These are phyloP conservation scores for Tapera naevia DNA, from an alignment of 2,797 vertebrate species.

Conservation along the genomic window DNA sequence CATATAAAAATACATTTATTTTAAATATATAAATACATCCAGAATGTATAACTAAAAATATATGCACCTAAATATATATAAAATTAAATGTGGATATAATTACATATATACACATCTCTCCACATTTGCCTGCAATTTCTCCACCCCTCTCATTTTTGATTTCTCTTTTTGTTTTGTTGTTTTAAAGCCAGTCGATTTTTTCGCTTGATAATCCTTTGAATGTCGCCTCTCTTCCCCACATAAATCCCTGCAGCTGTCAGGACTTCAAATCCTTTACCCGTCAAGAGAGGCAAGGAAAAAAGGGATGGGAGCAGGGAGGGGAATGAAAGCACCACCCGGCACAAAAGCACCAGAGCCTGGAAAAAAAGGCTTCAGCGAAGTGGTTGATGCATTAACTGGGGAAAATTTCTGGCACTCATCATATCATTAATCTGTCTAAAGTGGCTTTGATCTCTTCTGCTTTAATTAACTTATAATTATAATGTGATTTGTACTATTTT, in stretches of 20 bases:
- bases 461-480: conserved; percentile 81
- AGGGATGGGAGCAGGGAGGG: neutral
- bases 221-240: conserved; percentile 46
- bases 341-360: conserved; percentile 13
- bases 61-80: neutral
- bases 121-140: neutral
- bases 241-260: conserved; percentile 74
- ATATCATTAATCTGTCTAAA: conserved; percentile 78
- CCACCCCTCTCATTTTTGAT: neutral
- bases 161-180: neutral
- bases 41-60: too few species aligned
- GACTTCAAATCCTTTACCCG: conserved; percentile 70
- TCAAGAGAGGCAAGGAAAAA: conserved; percentile 52
- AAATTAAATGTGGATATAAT: too few species aligned
- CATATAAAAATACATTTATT: too few species aligned
- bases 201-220: conserved; percentile 68
- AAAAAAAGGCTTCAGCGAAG: conserved; percentile 16
- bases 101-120: neutral
- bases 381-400: conserved; percentile 31
- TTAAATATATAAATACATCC: too few species aligned
- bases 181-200: conserved; percentile 60
- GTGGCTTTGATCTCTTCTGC: conserved; percentile 77
- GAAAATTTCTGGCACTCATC: conserved; percentile 58
- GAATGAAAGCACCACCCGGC: conserved; percentile 50
- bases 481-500: conserved; percentile 35